These are phyloP conservation scores for Mobula hypostoma DNA, from an alignment of 2,113 vertebrate genomes.

Conservation along the genomic window DNA sequence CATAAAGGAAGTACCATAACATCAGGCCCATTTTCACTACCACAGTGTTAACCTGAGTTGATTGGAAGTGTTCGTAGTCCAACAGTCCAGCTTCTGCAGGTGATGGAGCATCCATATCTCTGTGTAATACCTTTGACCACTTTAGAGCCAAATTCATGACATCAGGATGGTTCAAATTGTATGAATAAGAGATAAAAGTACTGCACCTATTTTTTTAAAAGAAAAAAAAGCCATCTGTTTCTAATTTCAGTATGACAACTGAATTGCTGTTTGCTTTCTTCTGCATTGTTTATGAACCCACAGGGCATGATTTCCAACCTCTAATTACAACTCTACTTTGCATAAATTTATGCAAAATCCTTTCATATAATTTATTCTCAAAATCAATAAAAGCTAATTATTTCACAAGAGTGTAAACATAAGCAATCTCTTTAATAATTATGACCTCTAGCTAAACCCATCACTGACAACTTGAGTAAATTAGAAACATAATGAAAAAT, in stretches of 20 bases:
- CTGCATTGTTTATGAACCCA: slow-evolving; percentile 34
- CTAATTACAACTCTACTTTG: slow-evolving; percentile 35
- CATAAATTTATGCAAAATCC: slow-evolving; percentile 21
- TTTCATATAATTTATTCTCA: slow-evolving; percentile 19
- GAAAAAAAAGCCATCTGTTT: slow-evolving; percentile 38
- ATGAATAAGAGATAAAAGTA: slow-evolving; percentile 36
- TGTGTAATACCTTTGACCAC: slow-evolving; percentile 36
- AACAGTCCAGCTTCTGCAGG: background rate
- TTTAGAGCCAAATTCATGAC: slow-evolving; percentile 38
- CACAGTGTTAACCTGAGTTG: background rate
- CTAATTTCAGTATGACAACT: slow-evolving; percentile 37
- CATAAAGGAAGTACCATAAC: background rate
- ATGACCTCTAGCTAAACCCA: slow-evolving; percentile 32
- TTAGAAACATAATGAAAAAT: slow-evolving; percentile 36
- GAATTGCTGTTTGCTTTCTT: slow-evolving; percentile 39
- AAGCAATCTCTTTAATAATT: slow-evolving; percentile 26
- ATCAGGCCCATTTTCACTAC: background rate
- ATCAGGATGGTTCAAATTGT: slow-evolving; percentile 13
- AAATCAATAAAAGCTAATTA: slow-evolving; percentile 36
- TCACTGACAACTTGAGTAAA: slow-evolving; percentile 13
- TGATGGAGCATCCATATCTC: background rate
- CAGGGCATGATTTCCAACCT: background rate
- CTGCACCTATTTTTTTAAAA: background rate
- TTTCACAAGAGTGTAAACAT: slow-evolving; percentile 20
- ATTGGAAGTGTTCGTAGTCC: background rate